phyloP scores from a whole-genome alignment of 1,140 invertebrate species.

The Harlomillsia oculata region DNA sequence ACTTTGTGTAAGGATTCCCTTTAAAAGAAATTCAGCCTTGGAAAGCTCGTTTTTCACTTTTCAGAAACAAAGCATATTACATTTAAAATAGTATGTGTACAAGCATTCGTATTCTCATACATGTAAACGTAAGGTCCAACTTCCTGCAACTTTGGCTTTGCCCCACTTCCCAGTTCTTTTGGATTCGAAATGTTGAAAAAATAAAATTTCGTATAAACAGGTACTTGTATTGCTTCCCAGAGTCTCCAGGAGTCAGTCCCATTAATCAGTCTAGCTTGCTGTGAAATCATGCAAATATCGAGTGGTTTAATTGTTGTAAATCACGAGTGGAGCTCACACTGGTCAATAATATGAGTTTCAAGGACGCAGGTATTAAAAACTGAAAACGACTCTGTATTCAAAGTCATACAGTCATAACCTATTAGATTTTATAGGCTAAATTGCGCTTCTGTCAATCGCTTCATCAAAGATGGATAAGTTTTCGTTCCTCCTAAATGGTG shows the following conservation, averaged over 20 bases:
- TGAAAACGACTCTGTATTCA: too few species aligned
- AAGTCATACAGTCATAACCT: too few species aligned
- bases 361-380: too few species aligned
- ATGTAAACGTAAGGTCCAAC: constrained; percentile 47
- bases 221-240: constrained; percentile 43
- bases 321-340: too few species aligned
- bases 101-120: constrained; percentile 33
- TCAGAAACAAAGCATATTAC: neutral
- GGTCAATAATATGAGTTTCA: too few species aligned
- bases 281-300: neutral
- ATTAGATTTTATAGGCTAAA: too few species aligned
- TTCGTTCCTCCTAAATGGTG: too few species aligned
- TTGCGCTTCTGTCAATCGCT: too few species aligned
- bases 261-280: constrained; percentile 30
- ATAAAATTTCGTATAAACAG: constrained; percentile 44
- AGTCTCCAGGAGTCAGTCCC: constrained; percentile 27
- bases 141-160: constrained; percentile 42
- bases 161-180: constrained; percentile 40
- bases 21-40: constrained; percentile 1
- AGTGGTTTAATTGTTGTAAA: too few species aligned
- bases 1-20: constrained; percentile 25
- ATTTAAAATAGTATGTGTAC: neutral
- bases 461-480: too few species aligned
- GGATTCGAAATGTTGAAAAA: constrained; percentile 45
- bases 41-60: neutral